Conservation (phyloP, 2,888 invertebrate genomes). For the Ommatoiulus sabulosus region DNA sequence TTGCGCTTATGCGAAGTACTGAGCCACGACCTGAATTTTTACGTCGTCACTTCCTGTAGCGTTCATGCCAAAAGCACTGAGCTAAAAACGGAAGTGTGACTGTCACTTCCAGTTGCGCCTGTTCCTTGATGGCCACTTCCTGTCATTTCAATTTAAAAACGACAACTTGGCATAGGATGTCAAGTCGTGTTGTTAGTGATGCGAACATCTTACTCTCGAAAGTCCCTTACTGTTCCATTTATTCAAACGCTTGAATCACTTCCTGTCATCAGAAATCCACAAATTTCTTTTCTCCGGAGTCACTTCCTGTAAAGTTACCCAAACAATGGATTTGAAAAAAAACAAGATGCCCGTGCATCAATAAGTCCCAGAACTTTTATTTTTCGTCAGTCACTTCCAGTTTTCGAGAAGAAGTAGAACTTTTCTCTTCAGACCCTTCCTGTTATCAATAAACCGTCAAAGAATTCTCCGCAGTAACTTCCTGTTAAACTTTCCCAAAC, state of each 20-base stretch:
- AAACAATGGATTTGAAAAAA: background rate
- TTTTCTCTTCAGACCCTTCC: background rate
- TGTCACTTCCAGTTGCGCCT: background rate
- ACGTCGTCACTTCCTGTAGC: no score
- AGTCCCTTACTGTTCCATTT: no score
- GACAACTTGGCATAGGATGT: no score
- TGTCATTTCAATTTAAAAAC: background rate
- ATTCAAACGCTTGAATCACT: no score
- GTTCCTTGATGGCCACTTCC: background rate
- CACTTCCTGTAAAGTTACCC: background rate
- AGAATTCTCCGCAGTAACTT: background rate
- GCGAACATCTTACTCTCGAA: no score
- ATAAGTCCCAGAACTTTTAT: no score
- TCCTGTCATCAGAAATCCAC: no score
- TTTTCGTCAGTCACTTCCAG: background rate
- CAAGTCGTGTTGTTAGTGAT: no score
- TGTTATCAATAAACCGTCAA: background rate
- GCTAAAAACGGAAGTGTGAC: background rate
- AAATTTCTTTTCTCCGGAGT: background rate
- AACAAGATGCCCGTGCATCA: background rate
- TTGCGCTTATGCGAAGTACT: background rate
- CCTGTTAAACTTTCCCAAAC: background rate
- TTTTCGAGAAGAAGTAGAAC: no score
- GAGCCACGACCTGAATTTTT: no score
- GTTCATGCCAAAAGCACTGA: background rate